These are phyloP conservation scores for Drosophila paramelanica DNA, from an alignment of 2,888 invertebrate species.

Conservation along the genomic window DNA sequence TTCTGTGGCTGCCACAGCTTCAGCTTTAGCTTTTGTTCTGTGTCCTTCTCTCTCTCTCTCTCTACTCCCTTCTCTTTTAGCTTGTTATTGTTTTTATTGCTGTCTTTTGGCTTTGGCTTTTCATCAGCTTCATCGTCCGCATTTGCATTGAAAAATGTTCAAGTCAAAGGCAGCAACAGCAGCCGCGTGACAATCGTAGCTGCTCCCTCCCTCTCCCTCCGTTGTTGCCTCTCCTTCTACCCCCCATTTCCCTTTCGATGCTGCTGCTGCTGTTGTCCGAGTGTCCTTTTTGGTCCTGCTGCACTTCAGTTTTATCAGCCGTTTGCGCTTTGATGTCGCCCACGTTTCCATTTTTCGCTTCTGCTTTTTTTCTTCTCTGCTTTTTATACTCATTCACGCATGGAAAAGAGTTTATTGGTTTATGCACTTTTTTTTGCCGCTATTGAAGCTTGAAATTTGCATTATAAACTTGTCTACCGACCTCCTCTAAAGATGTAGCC, in stretches of 20 bases:
- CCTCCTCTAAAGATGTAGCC: too few species aligned
- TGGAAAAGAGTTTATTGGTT: too few species aligned
- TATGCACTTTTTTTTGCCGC: too few species aligned
- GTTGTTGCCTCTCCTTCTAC: neutral
- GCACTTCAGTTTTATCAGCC: conserved; percentile 71
- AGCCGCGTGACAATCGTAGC: conserved; percentile 68
- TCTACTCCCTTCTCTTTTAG: neutral
- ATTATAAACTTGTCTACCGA: too few species aligned
- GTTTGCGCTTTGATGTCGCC: conserved; percentile 65
- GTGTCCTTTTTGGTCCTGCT: conserved; percentile 61
- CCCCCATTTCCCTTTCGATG: neutral
- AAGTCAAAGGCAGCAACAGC: conserved; percentile 68
- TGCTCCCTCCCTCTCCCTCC: neutral
- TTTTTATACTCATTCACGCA: too few species aligned
- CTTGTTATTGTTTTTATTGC: conserved; percentile 56
- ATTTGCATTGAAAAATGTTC: conserved; percentile 80
- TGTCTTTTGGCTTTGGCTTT: conserved; percentile 77
- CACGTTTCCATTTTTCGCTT: conserved; percentile 19
- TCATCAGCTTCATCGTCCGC: conserved; percentile 65
- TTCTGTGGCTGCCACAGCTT: conserved; percentile 13
- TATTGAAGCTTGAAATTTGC: too few species aligned
- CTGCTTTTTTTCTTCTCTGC: neutral
- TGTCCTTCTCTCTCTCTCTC: conserved; percentile 16
- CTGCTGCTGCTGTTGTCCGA: conserved; percentile 50
- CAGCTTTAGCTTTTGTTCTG: conserved; percentile 49